Base-by-base conservation (phyloP, 2,113 vertebrate genomes). In the Oreochromis aureus region DNA sequence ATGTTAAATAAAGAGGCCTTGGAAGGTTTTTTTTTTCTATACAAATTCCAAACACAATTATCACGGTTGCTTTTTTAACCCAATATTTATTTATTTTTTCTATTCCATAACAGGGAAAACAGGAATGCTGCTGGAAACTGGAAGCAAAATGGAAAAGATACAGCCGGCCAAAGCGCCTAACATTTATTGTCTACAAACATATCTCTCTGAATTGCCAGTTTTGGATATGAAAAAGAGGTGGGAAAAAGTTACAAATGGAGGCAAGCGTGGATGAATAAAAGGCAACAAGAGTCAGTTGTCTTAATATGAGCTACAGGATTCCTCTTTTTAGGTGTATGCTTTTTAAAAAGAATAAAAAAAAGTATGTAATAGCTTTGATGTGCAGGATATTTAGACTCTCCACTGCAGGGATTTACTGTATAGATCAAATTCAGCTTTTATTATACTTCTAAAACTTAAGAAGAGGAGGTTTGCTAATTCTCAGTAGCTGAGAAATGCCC, bases 311-410 rank as follows among this genome's bases (percentile, higher is more conserved):
- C 4, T 54, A 41, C 7, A 24, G 18, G 61, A 84, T 69, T 86
- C 71, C 82, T 32, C 58, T 86, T 80, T 80, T 83, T 13, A 71
- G 82, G 84, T 84, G 54, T 46, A 48, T 81, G 30, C 15, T 34
- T 54, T 82, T 63, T 76, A 10, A 81, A 81, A 76, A 51, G 19
- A 53, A 86, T n/a, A 53, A 76, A 92, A 36, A 36, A 93, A 84
- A 92, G 93, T 84, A 89, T 94, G 93, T 94, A 82, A 27, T 82
- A 90, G 88, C 87, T 93, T 92, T 90, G 87, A 94, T 92, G 87
- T 78, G 86, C 58, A 91, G 51, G 89, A 86, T 92, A 12, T 88
- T 89, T 96, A 95, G 96, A 96, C 95, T 96, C 96, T 97, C 94
- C 90, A 96, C 96, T 96, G 94, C 76, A 55, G 83, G 85, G 86